Percentiles rank a stretch among this genome's conserved stretches.
Conservation (phyloP, 2,888 invertebrate genomes). For the Lasioglossum vierecki region DNA sequence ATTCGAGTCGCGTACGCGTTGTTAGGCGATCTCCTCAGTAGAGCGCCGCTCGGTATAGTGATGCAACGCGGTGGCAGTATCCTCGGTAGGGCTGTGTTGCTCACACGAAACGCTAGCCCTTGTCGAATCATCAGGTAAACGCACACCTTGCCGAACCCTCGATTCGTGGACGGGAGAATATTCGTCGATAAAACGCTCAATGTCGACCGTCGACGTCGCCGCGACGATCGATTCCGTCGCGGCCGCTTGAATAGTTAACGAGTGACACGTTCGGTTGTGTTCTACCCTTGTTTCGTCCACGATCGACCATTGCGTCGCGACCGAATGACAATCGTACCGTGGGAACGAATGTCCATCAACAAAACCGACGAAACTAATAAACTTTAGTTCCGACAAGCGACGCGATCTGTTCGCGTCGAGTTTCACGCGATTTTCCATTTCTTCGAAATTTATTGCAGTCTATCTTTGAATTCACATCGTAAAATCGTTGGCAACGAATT, state of each 20-base stretch:
- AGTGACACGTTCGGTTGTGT: not conserved
- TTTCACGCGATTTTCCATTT: not conserved
- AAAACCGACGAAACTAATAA: not conserved
- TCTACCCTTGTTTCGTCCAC: not conserved
- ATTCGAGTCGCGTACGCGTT: constrained; percentile 22
- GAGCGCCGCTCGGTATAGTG: constrained; percentile 66
- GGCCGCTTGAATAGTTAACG: not conserved
- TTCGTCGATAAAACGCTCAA: constrained; percentile 16
- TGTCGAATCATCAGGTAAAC: constrained; percentile 76
- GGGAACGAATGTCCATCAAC: not conserved
- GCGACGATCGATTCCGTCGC: not conserved
- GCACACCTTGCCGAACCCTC: not conserved
- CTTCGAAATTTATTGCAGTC: not conserved
- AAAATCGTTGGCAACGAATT: not conserved
- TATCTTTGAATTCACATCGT: not conserved
- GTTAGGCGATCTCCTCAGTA: constrained; percentile 53
- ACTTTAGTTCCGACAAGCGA: not conserved
- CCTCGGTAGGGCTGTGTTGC: constrained; percentile 74
- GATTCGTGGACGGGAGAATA: not conserved
- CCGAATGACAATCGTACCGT: not conserved
- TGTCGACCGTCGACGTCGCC: not conserved
- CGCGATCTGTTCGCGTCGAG: not conserved
- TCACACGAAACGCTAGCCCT: constrained; percentile 72
- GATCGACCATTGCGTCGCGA: not conserved
- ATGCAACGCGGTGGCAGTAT: constrained; percentile 79